Evolutionary conservation across 2,113 vertebrate species (phyloP).

Genomic region (Circaetus gallicus): DNA sequence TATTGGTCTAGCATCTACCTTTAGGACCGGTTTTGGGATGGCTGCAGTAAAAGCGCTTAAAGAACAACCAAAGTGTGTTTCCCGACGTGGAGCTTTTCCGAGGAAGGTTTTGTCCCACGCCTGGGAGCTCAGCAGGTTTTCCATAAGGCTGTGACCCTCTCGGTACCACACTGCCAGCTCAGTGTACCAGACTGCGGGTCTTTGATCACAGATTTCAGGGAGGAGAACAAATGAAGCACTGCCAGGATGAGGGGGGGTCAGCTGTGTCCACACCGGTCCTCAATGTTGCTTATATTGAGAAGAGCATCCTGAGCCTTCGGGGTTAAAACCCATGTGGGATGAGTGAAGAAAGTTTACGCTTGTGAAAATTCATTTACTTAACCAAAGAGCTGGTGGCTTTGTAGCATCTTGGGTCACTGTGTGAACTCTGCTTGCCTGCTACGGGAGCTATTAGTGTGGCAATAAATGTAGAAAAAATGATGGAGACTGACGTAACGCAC

Average conservation of each 20-base stretch:
- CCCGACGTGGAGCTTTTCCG: neutral
- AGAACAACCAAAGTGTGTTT: neutral
- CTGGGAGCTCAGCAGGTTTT: neutral
- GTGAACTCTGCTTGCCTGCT: neutral
- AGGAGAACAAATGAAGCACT: neutral
- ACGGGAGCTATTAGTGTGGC: neutral
- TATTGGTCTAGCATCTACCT: neutral
- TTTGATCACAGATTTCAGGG: neutral
- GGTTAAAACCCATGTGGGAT: neutral
- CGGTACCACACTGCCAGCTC: rapidly evolving
- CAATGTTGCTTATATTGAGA: neutral
- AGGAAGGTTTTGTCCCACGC: neutral
- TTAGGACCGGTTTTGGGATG: neutral
- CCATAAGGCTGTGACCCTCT: neutral
- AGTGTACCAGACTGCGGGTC: rapidly evolving
- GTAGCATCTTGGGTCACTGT: neutral
- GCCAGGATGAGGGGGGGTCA: too few relatives aligned
- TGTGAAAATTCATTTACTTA: neutral
- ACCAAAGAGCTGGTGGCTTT: neutral
- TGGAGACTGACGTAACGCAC: neutral
- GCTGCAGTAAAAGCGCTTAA: neutral
- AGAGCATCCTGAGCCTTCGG: neutral
- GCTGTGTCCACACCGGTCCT: neutral
- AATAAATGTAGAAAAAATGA: neutral
- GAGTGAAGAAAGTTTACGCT: neutral